phyloP scores from a whole-genome alignment of 2,113 vertebrate genomes.

The Mus spicilegus region DNA sequence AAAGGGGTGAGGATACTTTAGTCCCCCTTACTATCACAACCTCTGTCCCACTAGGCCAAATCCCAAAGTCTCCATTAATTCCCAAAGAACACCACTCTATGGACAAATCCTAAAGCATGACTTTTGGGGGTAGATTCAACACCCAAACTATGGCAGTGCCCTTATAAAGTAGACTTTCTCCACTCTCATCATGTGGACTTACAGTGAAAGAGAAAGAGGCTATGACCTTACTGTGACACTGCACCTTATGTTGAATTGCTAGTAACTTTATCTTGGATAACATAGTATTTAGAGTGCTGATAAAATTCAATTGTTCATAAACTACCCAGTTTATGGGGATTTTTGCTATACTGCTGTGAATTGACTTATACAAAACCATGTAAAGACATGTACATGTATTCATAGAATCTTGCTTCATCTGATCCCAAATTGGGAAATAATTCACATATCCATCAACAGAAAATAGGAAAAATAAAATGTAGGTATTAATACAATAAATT shows the following conservation, averaged over 20 bases:
- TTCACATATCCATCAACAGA: not conserved
- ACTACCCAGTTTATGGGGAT: not conserved
- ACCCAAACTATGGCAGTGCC: not conserved
- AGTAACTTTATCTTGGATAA: not conserved
- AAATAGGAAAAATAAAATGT: conserved; percentile 1
- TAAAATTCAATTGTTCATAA: not conserved
- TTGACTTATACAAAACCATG: not conserved
- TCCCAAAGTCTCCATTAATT: not conserved
- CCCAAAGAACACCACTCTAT: not conserved
- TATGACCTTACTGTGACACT: not conserved
- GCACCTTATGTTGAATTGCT: not conserved
- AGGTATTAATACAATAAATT: not conserved
- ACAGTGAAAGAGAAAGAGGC: not conserved
- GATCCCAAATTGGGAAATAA: not conserved
- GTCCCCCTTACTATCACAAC: not conserved
- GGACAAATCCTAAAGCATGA: not conserved
- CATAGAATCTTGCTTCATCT: not conserved
- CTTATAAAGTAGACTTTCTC: not conserved
- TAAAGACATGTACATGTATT: not conserved
- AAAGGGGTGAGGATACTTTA: not conserved
- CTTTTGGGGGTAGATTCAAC: not conserved
- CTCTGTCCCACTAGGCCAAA: not conserved
- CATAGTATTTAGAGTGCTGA: not conserved
- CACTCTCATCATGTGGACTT: not conserved
- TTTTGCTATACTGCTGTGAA: not conserved